Base-by-base conservation (phyloP, 2,888 invertebrate species). In the Rhimphoctona megacephalus region DNA sequence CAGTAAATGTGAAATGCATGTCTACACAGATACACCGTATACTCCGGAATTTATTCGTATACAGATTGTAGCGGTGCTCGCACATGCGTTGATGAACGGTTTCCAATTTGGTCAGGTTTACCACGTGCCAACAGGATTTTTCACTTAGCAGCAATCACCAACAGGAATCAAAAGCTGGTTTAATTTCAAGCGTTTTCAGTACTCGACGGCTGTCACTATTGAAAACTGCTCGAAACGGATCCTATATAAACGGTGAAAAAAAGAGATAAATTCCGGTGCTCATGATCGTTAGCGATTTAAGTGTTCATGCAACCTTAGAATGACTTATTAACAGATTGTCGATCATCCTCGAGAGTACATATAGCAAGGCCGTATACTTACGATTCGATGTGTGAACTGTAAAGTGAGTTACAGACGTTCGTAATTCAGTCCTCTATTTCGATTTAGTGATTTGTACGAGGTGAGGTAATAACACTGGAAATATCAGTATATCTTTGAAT, bases 31-130 rank as follows among this genome's bases (percentile, higher is more conserved):
- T n/a, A 25, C 76, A 14, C 5, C 39, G 25, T n/a, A 57, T 19
- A 46, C n/a, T 4, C 36, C 14, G 81, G 25, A 77, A 72, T 72
- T 66, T 25, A 66, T 66, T 43, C 14, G 25, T 52, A 54, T 19
- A 78, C 43, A 77, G 17, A 76, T 57, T 66, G 52, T 49, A 64
- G 2, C 43, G 46, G 52, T 30, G 54, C 30, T 54, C 43, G 66
- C 30, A 70, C 43, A 66, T 25, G 70, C 79, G 64, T 74, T 85
- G 82, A 85, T 83, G 49, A 79, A 85, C 82, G 79, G 76, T 85
- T 85, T 85, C 64, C 79, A 83, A 80, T 85, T 82, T 76, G 70
- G 17, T 49, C 57, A 49, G 54, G 76, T 54, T 80, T 69, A 82
- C 82, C 76, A 64, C 64, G 49, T 46, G 25, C 52, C 61, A 61